Base-by-base conservation (phyloP, 2,888 invertebrate species). In the Drosophila paramelanica region DNA sequence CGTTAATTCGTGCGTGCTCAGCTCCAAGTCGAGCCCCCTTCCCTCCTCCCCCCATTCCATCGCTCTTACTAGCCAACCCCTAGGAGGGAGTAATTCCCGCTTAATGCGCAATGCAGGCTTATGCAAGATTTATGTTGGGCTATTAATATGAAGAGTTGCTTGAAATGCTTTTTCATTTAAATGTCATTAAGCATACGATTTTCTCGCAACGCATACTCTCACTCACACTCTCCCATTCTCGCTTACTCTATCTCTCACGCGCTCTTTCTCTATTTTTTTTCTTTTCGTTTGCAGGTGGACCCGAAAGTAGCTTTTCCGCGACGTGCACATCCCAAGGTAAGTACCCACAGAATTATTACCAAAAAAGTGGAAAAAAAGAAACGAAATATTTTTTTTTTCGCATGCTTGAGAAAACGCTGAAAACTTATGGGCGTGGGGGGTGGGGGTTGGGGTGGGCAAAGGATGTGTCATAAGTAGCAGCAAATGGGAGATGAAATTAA, bases 221-320 rank as follows among this genome's bases (percentile, higher is more conserved):
- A 25, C 59, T 38, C 59, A 10, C 20, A 41, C 52, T 33, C n/a
- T 50, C 50, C 25, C 25, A n/a, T n/a, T 43, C 43, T 13, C 27
- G 36, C 31, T 51, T 14, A 27, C 13, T 42, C 49, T 61, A 13
- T n/a, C 36, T 41, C 13, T 51, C 11, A 14, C 17, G 17, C 8
- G 11, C 10, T 38, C 27, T 46, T 14, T 46, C 23, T 58, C 17
- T 47, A n/a, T 51, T 49, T 50, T 1, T n/a, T n/a, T n/a, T 50
- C 20, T 46, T 20, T 66, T 50, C 68, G 72, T 73, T 91, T 90
- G 88, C 96, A 99, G 99, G 99, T 99, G 95, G 99, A 99, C 94
- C 99, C 99, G 90, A 99, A 99, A 96, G 98, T 99, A 94, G 99
- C 99, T 93, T 99, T 99, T 94, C 99, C 99, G 90, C 96, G 99